These are phyloP conservation scores for Parnassius glacialis DNA, from an alignment of 2,888 invertebrate species.

Conservation along the genomic window DNA sequence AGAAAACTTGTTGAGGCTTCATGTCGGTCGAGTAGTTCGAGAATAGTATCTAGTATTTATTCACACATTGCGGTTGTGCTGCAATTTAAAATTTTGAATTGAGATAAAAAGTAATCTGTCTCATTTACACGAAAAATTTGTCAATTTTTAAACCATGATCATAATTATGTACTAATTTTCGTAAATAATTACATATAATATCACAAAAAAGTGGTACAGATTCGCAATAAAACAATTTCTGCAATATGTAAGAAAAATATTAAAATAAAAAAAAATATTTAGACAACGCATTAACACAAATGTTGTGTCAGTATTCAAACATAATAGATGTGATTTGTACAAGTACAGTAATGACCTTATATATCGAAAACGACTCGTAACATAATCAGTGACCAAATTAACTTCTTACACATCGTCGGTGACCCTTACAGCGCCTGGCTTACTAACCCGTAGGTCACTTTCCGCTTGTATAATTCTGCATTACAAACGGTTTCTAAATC, in stretches of 20 bases:
- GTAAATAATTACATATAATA: conserved; percentile 9
- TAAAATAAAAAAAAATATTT: no score
- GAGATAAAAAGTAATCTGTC: conserved; percentile 24
- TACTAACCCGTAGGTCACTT: conserved; percentile 59
- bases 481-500: conserved; percentile 48
- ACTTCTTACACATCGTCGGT: conserved; percentile 34
- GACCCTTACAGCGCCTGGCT: conserved; percentile 47
- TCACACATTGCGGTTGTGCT: conserved; percentile 32
- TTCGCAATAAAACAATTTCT: no score
- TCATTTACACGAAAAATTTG: conserved; percentile 27
- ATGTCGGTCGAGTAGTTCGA: conserved; percentile 30
- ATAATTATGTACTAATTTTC: conserved; percentile 29
- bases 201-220: neutral
- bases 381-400: conserved; percentile 23
- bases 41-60: conserved; percentile 29
- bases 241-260: no score
- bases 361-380: conserved; percentile 18
- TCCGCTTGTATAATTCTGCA: conserved; percentile 31
- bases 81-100: conserved; percentile 39
- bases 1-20: conserved; percentile 9
- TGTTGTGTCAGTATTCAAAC: neutral
- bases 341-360: conserved; percentile 13
- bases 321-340: neutral
- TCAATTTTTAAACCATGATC: conserved; percentile 34
- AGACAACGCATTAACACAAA: no score